phyloP scores from a whole-genome alignment of 2,113 vertebrate species.

The Gallinago media region DNA sequence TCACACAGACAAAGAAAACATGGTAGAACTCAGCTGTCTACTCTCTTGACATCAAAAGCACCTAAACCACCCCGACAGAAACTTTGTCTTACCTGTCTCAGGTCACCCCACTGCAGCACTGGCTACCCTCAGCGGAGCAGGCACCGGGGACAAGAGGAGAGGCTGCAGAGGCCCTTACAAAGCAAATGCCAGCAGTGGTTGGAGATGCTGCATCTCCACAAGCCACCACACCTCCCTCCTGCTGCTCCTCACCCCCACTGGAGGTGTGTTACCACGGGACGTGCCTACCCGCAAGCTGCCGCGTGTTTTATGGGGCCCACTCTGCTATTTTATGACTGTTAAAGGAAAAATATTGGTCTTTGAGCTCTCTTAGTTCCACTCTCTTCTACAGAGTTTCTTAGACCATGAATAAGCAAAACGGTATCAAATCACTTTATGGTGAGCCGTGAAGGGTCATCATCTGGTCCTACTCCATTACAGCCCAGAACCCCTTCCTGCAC shows the following conservation, averaged over 20 bases:
- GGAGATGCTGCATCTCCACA: not conserved
- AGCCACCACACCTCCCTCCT: not conserved
- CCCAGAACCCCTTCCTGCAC: not conserved
- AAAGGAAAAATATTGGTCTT: not conserved
- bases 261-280: not conserved
- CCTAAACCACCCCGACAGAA: not conserved
- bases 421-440: no score
- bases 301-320: accelerated
- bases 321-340: not conserved
- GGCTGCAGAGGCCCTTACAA: not conserved
- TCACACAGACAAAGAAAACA: not conserved
- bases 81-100: not conserved
- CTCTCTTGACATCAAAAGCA: not conserved
- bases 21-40: not conserved
- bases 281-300: not conserved
- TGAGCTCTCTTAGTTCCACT: not conserved
- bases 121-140: not conserved
- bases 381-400: not conserved
- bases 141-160: not conserved
- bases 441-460: not conserved
- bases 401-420: not conserved
- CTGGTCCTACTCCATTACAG: not conserved
- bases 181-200: not conserved
- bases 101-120: not conserved
- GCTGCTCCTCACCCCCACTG: accelerated